Evolutionary conservation across 2,797 vertebrate genomes (phyloP), one percentile per base, ranked within the genome.

Genomic region (Buphagus erythrorhynchus): DNA sequence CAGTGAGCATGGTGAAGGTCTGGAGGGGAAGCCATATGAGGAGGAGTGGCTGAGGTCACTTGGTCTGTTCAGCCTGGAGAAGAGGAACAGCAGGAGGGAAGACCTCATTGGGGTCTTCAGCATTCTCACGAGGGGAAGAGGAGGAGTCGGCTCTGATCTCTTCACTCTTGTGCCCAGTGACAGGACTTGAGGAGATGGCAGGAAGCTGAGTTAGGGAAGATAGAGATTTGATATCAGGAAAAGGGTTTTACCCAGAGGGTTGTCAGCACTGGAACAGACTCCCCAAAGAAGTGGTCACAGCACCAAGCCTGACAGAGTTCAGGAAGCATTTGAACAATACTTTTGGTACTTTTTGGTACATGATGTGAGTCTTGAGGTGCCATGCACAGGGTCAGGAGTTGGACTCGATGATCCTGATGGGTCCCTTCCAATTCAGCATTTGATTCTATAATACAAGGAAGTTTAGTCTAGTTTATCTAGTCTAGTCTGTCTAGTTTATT

Each of bases 351-450:
- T 40, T 38, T 6, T 15, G 71, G 57, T 18, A 4, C 24, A 6
- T 18, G n/a, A 8, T 63, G 36, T 48, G 36, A 25, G n/a, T 49
- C 24, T 62, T 43, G 55, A 28, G 19, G 16, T 89, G 13, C 24
- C 28, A 35, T 75, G 16, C 29, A 24, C 6, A 26, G 42, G 78
- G 7, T 11, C 21, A 29, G 36, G 16, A 76, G 11, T 43, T 76
- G 57, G n/a, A 43, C 36, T 57, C 0, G 0, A 1, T 29, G 42
- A 16, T 55, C 19, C 13, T 43, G 6, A 8, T 75, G 24, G 20
- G 9, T 61, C 10, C 14, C 10, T 74, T 88, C n/a, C 36, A 38
- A 3, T 28, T 49, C 28, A 43, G 22, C 19, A 13, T 57, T 67
- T 67, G 29, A 35, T 57, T 69, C 24, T 68, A 0, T 63, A 42